A percentile compares a stretch with the other conserved stretches of the same genome.
phyloP scores from a whole-genome alignment of 1,140 invertebrate genomes.

The Acyrthosiphon pisum region DNA sequence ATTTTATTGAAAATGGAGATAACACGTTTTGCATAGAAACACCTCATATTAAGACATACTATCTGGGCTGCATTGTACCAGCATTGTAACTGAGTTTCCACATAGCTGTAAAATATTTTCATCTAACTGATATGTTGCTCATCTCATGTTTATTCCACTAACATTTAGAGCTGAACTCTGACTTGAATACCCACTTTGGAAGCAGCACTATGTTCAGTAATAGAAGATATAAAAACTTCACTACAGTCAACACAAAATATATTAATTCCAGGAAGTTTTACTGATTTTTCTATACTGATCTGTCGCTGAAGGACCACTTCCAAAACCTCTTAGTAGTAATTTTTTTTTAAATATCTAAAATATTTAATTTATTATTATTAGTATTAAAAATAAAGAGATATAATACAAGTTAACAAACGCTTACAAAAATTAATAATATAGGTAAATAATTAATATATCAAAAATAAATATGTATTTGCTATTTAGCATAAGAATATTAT shows the following conservation, averaged over 20 bases:
- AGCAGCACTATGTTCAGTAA: constrained; percentile 90
- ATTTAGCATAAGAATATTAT: no score
- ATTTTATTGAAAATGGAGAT: no score
- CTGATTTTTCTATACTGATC: constrained; percentile 90
- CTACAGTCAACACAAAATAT: constrained; percentile 86
- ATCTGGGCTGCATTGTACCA: constrained; percentile 95
- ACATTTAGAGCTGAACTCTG: constrained; percentile 97
- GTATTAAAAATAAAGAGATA: no score
- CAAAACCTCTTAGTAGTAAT: constrained; percentile 59
- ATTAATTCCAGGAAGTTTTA: constrained; percentile 91
- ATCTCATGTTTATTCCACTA: constrained; percentile 97
- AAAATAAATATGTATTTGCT: no score
- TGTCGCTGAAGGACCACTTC: constrained; percentile 75
- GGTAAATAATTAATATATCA: no score
- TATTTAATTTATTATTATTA: constrained; percentile 39
- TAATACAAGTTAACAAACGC: no score
- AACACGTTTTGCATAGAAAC: no score
- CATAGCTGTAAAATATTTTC: constrained; percentile 92
- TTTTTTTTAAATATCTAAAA: constrained; percentile 52
- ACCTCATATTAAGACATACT: no score
- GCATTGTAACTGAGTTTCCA: constrained; percentile 93
- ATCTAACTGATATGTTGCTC: constrained; percentile 89
- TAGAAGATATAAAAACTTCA: constrained; percentile 93
- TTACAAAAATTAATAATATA: no score
- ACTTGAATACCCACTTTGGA: constrained; percentile 75